These are phyloP conservation scores for Drosophila lacteicornis DNA, from an alignment of 1,140 invertebrate species.

Conservation along the genomic window DNA sequence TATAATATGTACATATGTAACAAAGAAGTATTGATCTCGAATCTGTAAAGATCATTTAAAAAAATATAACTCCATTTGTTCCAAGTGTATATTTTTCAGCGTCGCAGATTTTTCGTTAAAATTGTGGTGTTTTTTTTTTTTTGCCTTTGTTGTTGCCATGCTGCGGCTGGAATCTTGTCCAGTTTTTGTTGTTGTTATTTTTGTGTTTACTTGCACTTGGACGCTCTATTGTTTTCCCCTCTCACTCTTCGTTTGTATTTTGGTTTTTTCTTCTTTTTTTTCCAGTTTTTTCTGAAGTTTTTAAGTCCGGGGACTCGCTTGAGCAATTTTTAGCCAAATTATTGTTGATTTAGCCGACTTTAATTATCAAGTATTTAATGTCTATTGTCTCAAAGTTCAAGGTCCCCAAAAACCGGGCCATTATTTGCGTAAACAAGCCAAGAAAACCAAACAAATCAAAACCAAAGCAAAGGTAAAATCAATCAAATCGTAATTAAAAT, in stretches of 20 bases:
- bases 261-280: slow-evolving; percentile 18
- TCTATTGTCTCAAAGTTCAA: slow-evolving; percentile 52
- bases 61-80: not conserved
- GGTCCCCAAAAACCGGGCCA: slow-evolving; percentile 48
- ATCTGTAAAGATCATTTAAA: no score
- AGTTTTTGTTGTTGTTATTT: slow-evolving; percentile 35
- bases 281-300: slow-evolving; percentile 11
- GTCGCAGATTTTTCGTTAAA: slow-evolving; percentile 20
- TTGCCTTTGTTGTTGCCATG: slow-evolving; percentile 36
- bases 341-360: slow-evolving; percentile 35
- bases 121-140: slow-evolving; percentile 21
- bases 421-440: slow-evolving; percentile 40
- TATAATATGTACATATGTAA: no score
- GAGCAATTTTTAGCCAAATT: slow-evolving; percentile 32
- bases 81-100: slow-evolving; percentile 9
- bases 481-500: slow-evolving; percentile 29
- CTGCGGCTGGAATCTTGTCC: slow-evolving; percentile 21
- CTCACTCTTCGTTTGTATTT: slow-evolving; percentile 6
- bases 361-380: slow-evolving; percentile 44
- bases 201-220: slow-evolving; percentile 59
- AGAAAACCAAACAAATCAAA: slow-evolving; percentile 7
- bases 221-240: slow-evolving; percentile 19
- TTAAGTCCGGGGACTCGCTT: slow-evolving; percentile 25
- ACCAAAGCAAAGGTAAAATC: slow-evolving; percentile 24
- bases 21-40: no score